Conservation (phyloP, 2,797 vertebrate species). For the Dicrostonyx torquatus region DNA sequence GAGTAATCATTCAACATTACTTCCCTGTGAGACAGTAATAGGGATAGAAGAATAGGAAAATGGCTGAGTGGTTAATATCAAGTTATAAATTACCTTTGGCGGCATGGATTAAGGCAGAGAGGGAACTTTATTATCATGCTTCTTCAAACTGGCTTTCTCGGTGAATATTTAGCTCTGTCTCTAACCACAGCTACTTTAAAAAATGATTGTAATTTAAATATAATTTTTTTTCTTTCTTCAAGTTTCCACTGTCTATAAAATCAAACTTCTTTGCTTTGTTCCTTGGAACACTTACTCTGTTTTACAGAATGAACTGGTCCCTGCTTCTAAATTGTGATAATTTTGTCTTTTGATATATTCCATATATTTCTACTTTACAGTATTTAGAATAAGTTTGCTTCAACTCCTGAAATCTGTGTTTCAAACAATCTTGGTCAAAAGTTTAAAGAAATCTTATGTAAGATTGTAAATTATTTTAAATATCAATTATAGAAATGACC, state of each 20-base stretch:
- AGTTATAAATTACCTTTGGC: neutral
- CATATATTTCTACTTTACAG: neutral
- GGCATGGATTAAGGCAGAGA: neutral
- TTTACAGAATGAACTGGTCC: neutral
- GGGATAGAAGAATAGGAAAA: neutral
- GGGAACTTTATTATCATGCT: neutral
- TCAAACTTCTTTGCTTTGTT: neutral
- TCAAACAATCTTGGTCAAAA: slow-evolving; percentile 49
- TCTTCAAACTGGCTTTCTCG: neutral
- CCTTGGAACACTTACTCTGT: neutral
- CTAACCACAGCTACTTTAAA: too few relatives aligned
- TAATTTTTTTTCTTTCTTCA: neutral
- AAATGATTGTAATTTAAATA: neutral
- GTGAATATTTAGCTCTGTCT: neutral
- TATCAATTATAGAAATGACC: slow-evolving; percentile 3
- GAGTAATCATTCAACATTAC: neutral
- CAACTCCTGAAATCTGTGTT: slow-evolving; percentile 43
- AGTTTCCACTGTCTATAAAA: neutral
- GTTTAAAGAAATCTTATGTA: slow-evolving; percentile 50
- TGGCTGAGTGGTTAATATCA: neutral
- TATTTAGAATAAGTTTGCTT: slow-evolving; percentile 1
- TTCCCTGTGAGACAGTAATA: neutral
- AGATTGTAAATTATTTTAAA: slow-evolving; percentile 60
- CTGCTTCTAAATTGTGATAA: neutral
- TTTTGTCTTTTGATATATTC: neutral